A percentile compares a stretch with the other conserved stretches of the same genome.
phyloP scores from a whole-genome alignment of 2,113 vertebrate species.

The Philantomba maxwellii region DNA sequence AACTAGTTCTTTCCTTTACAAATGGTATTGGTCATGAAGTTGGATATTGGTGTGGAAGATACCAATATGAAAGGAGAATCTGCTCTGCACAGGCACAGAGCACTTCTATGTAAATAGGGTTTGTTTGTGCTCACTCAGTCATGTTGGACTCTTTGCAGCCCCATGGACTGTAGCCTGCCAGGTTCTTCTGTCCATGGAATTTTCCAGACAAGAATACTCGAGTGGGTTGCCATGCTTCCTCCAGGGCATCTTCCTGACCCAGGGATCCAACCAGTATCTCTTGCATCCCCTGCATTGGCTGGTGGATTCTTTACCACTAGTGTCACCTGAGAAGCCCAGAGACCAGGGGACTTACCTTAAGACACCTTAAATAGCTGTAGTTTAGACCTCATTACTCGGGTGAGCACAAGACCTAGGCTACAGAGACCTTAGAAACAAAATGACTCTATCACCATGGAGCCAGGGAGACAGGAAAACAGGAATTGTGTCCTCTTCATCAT shows the following conservation, averaged over 20 bases:
- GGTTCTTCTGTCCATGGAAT: neutral
- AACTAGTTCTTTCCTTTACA: neutral
- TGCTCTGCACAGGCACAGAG: neutral
- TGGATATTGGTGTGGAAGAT: constrained; percentile 1
- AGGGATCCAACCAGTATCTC: neutral
- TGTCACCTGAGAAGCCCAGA: neutral
- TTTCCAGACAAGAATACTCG: neutral
- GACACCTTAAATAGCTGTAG: neutral
- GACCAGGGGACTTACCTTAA: neutral
- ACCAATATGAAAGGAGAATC: neutral
- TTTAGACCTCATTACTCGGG: neutral
- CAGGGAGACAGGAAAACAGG: neutral
- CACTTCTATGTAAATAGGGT: neutral
- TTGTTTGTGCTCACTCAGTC: neutral
- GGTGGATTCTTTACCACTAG: neutral
- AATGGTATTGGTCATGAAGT: neutral
- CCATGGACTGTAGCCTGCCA: neutral
- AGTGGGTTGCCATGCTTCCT: neutral
- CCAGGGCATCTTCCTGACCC: neutral
- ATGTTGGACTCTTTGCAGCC: neutral
- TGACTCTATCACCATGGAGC: neutral
- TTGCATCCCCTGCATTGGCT: neutral
- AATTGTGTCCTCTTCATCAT: neutral
- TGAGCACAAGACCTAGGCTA: neutral
- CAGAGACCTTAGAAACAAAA: neutral